Evolutionary conservation across 1,140 invertebrate species (phyloP).

Genomic region (Pinna nobilis): DNA sequence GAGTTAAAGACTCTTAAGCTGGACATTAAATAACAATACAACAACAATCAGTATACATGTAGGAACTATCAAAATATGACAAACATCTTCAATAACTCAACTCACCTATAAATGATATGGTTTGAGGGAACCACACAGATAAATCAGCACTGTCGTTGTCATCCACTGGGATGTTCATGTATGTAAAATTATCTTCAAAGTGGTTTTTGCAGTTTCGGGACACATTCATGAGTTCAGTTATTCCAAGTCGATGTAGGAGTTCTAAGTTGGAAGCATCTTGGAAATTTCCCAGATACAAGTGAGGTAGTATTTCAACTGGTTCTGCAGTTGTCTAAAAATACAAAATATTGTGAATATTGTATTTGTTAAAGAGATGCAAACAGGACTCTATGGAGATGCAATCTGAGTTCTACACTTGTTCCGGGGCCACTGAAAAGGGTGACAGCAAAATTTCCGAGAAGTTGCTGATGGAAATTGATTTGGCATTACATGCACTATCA

Average conservation of each 20-base stretch:
- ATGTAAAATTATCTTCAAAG: slow-evolving; percentile 71
- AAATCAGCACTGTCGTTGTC: slow-evolving; percentile 73
- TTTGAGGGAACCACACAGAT: slow-evolving; percentile 69
- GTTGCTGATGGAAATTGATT: too few relatives aligned
- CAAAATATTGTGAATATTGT: not conserved
- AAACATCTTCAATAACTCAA: not conserved
- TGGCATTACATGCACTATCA: too few relatives aligned
- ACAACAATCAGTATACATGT: not conserved
- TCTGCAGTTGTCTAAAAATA: slow-evolving; percentile 31
- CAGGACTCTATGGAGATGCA: too few relatives aligned
- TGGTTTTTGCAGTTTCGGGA: slow-evolving; percentile 73
- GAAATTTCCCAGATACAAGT: slow-evolving; percentile 73
- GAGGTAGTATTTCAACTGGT: slow-evolving; percentile 74
- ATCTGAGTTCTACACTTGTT: too few relatives aligned
- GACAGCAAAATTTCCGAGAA: too few relatives aligned
- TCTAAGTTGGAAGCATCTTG: slow-evolving; percentile 69
- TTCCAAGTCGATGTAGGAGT: slow-evolving; percentile 68
- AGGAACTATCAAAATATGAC: not conserved
- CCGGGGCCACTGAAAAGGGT: too few relatives aligned
- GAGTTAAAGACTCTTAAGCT: too few relatives aligned
- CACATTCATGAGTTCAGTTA: slow-evolving; percentile 75
- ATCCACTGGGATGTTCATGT: slow-evolving; percentile 74
- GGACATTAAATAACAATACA: not conserved
- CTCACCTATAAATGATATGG: slow-evolving; percentile 75
- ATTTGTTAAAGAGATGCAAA: not conserved